These are phyloP conservation scores for Lethrus apterus DNA, from an alignment of 1,140 invertebrate genomes.

Conservation along the genomic window DNA sequence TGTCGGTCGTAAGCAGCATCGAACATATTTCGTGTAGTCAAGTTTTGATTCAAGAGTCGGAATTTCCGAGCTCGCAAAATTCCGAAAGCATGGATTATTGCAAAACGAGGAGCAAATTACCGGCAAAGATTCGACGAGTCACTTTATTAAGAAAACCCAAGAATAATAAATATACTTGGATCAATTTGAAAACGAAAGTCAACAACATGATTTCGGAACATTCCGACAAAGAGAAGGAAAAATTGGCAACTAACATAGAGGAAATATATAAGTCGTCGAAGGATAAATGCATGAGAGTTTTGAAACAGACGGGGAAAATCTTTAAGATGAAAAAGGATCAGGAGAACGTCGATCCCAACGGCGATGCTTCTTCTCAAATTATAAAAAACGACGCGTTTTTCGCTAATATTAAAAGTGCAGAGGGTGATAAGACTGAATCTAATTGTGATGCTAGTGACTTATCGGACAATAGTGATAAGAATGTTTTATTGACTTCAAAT, in stretches of 20 bases:
- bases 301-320: conserved; percentile 36
- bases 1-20: conserved; percentile 25
- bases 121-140: conserved; percentile 23
- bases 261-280: conserved; percentile 38
- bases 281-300: conserved; percentile 34
- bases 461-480: conserved; percentile 17
- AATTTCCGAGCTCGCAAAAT: conserved; percentile 8
- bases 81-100: conserved; percentile 27
- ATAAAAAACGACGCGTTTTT: conserved; percentile 29
- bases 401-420: conserved; percentile 20
- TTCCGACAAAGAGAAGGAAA: conserved; percentile 26
- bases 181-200: conserved; percentile 33
- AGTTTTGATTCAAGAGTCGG: conserved; percentile 16
- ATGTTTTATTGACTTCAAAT: conserved; percentile 13
- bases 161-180: conserved; percentile 29
- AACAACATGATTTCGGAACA: conserved; percentile 34
- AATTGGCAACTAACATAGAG: conserved; percentile 31
- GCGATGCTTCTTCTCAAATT: conserved; percentile 23
- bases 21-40: conserved; percentile 38
- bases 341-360: conserved; percentile 15
- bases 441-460: conserved; percentile 12
- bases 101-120: conserved; percentile 25
- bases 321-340: conserved; percentile 25
- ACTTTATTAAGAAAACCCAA: conserved; percentile 30
- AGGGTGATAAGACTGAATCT: conserved; percentile 1